Conservation (phyloP, 2,113 vertebrate genomes). For the Protobothrops mucrosquamatus region DNA sequence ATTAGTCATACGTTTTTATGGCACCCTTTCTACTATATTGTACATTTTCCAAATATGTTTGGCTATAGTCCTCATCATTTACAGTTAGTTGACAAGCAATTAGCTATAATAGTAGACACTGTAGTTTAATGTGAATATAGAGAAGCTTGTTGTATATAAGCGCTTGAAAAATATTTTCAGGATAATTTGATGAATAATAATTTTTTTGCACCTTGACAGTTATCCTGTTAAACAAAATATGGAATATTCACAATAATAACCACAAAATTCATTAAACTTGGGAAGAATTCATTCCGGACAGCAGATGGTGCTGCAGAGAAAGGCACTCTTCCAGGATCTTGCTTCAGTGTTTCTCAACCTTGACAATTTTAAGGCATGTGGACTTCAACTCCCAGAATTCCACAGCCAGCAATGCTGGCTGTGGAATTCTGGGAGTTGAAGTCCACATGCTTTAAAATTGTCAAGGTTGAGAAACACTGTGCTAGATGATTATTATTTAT, state of each 20-base stretch:
- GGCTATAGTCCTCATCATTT: not conserved
- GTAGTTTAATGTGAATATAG: not conserved
- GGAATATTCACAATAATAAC: not conserved
- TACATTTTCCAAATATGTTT: not conserved
- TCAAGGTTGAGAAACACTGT: no score
- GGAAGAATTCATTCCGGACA: not conserved
- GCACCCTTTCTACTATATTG: slow-evolving; percentile 7
- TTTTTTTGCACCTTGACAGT: not conserved
- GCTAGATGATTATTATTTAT: no score
- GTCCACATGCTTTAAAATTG: no score
- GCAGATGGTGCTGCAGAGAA: not conserved
- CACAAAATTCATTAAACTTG: not conserved
- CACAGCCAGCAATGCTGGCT: no score
- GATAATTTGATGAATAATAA: slow-evolving; percentile 5
- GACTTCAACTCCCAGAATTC: no score
- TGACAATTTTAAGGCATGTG: no score
- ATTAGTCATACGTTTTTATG: slow-evolving; percentile 2
- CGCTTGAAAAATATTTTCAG: rapidly evolving
- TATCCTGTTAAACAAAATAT: not conserved
- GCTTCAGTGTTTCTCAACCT: no score
- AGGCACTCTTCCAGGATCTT: not conserved
- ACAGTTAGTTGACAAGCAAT: not conserved
- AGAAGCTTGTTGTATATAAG: not conserved
- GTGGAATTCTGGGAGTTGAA: no score
- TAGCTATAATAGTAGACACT: not conserved